These are phyloP conservation scores for Palythoa caribaeorum DNA, from an alignment of 92 coral and sea anemone genomes.

Conservation along the genomic window DNA sequence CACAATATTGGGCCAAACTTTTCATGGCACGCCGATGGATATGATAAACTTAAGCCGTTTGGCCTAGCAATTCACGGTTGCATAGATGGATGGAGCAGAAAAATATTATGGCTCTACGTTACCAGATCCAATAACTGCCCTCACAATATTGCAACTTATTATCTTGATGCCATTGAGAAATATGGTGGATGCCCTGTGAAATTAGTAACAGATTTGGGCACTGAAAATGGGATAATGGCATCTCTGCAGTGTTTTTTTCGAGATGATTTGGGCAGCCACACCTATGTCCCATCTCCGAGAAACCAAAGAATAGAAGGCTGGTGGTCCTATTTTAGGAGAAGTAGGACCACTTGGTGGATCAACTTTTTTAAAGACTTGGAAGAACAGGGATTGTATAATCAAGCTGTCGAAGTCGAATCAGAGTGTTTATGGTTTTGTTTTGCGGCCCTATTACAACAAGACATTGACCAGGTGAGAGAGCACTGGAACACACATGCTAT, in stretches of 20 bases:
- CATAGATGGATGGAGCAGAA: constrained; percentile 66
- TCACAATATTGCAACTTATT: constrained; percentile 54
- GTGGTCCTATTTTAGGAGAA: constrained; percentile 22
- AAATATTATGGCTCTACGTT: constrained; percentile 60
- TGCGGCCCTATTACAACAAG: constrained; percentile 33
- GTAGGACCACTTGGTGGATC: constrained; percentile 36
- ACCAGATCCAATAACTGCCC: constrained; percentile 58
- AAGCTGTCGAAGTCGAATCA: constrained; percentile 31
- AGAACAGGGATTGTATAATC: constrained; percentile 20
- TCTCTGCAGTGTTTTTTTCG: constrained; percentile 31
- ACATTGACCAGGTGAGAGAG: constrained; percentile 37
- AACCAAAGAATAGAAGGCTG: constrained; percentile 27
- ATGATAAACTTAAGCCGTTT: constrained; percentile 11
- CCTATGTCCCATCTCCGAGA: constrained; percentile 27
- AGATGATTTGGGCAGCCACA: constrained; percentile 35
- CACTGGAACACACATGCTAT: constrained; percentile 33
- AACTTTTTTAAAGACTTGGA: constrained; percentile 10
- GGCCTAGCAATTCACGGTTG: constrained; percentile 48
- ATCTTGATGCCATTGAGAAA: constrained; percentile 24
- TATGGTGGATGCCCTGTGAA: constrained; percentile 41
- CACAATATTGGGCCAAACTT: not conserved
- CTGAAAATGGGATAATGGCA: constrained; percentile 49
- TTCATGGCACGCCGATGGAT: constrained; percentile 4
- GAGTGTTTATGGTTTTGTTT: constrained; percentile 30
- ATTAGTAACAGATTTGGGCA: constrained; percentile 41